These are phyloP conservation scores for Rissa tridactyla DNA, from an alignment of 2,113 vertebrate species.

Conservation along the genomic window DNA sequence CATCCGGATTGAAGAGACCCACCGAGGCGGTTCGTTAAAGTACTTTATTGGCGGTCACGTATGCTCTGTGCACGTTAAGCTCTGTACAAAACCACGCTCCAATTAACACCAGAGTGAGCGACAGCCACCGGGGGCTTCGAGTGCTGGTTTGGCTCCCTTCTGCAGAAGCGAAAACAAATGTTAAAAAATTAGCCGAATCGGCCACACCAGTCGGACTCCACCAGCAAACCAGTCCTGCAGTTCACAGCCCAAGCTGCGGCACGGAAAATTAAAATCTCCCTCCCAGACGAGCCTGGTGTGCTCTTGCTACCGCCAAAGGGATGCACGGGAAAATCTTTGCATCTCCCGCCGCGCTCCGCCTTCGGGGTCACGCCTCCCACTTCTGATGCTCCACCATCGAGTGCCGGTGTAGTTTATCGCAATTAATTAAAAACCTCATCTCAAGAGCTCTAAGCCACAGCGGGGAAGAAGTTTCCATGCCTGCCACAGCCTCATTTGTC, in stretches of 20 bases:
- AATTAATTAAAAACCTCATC: background rate
- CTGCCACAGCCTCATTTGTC: background rate
- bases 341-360: fast-evolving
- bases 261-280: background rate
- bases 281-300: background rate
- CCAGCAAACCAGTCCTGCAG: background rate
- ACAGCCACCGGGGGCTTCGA: background rate
- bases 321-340: fast-evolving
- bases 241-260: background rate
- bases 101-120: background rate
- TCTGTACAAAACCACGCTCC: background rate
- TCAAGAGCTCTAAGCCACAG: background rate
- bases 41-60: slow-evolving; percentile 8
- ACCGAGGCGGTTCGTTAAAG: background rate
- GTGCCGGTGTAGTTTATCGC: background rate
- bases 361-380: background rate
- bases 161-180: background rate
- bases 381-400: background rate
- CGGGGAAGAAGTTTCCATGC: background rate
- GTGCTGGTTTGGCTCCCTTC: background rate
- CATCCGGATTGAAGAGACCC: background rate
- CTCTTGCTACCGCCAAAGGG: fast-evolving
- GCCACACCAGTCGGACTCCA: background rate
- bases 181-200: background rate
- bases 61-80: background rate